Evolutionary conservation across 2,113 vertebrate genomes (phyloP), one percentile per base, ranked within the genome.

Genomic region (Argyrosomus japonicus): DNA sequence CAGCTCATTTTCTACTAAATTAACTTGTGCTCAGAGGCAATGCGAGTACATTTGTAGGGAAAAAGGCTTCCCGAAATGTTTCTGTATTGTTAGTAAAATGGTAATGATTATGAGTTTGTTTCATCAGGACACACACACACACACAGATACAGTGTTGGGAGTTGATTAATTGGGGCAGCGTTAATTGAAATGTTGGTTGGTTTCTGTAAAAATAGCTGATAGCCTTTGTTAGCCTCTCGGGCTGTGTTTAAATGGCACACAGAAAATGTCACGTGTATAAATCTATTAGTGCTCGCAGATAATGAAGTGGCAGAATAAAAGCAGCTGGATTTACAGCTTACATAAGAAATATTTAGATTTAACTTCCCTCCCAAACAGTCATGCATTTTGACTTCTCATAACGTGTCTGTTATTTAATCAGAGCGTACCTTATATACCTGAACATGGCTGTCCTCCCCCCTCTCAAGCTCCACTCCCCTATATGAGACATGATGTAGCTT

Each of bases 1-100:
- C 70, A 71, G 79, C 91, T 86, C 84, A 90, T 95, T 94, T 93
- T 88, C 91, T 88, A 84, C 87, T 86, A 93, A 94, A 94, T 94
- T 87, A 93, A 91, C 87, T 90, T 86, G 69, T 50, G 63, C 83
- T 86, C 62, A 60, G 78, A 83, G 36, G 87, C 70, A 69, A 68
- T 25, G 73, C 61, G 58, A 76, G 76, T 60, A 58, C n/a, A 71
- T 65, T 78, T 5, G 36, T 21, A 48, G 60, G 7, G 62, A 45
- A 77, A 63, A 45, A 58, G 25, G 32, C 50, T 56, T 7, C 81
- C 54, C 18, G 23, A 82, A 75, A 77, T 86, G 69, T 82, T 79
- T 65, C 79, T 62, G 65, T 75, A 77, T 88, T 81, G 84, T 67
- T 62, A 91, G 84, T 89, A 82, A 83, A 77, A 78, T 70, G 64